Base-by-base conservation (phyloP, 1,140 invertebrate species). In the Pseudomyrmex gracilis region DNA sequence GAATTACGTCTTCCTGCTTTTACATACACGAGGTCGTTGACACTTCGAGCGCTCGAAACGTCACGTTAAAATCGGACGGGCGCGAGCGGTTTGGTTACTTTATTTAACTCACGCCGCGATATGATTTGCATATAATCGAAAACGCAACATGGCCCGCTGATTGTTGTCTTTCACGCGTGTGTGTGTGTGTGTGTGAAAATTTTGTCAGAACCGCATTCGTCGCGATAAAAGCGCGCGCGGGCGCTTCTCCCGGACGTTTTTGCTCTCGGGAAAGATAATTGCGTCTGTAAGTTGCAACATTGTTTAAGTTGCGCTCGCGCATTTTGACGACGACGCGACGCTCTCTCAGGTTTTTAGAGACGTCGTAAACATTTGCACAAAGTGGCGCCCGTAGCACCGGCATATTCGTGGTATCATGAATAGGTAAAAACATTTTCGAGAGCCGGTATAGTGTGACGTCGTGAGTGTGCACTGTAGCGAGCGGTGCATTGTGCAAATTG, bases 51-150 rank as follows among this genome's bases (percentile, higher is more conserved):
- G 47, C 60, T 76, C 66, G 66, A 66, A 76, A 66, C 47, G n/a
- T 24, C 12, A 34, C 45, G 58, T 82, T 70, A 34, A 58, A 71
- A 80, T 70, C 55, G 43, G 12, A 12, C 22, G 15, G 20, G 15
- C 71, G 17, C 2, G 71, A 13, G 22, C 76, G 34, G 57, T 57
- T 12, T 20, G 55, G n/a, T n/a, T n/a, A 57, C 51, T 70, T 70
- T 68, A 57, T 47, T 58, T 47, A 49, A 24, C 43, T 49, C 1
- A 34, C 43, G 55, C 13, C 34, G 12, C 47, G 53, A 49, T 24
- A 34, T 34, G 17, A 66, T 66, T 77, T 66, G 61, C 74, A 66
- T 77, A 67, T 66, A 55, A 67, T 77, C 49, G 24, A 67, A 77
- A 51, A 24, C 49, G 8, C 12, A 45, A 24, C 24, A 34, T 5